Evolutionary conservation across 2,888 invertebrate genomes (phyloP), one percentile per base, ranked within the genome.

Genomic region (Bombylius discolor): DNA sequence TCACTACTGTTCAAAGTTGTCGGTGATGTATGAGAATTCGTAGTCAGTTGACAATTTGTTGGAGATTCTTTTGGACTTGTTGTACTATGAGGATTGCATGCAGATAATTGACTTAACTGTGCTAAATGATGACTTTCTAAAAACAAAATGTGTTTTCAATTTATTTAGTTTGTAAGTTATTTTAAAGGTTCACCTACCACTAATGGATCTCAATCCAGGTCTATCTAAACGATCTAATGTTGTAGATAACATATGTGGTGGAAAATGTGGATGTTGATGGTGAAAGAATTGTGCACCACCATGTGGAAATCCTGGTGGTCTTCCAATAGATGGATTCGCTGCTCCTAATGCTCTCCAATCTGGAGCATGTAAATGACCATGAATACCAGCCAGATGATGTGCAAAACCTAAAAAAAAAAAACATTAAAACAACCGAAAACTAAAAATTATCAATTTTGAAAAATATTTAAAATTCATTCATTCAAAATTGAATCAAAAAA

Each of bases 341-440:
- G 63, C 49, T 23, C 23, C 23, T 11, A 79, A 76, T 0, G 78
- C 76, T 63, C 81, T 79, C 73, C 85, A 81, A 50, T 84, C 84
- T 13, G 81, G 72, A 2, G 82, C 81, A 32, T 83, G 84, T 62
- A 81, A 77, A 11, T 80, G 77, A 1, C 82, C 81, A 11, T 84
- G 85, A 62, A 85, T 74, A 5, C 84, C 84, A 8, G 84, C 84
- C 60, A 86, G 68, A 69, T 86, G 87, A 66, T 87, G 87, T 1
- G 86, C 86, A 66, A 87, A 84, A 61, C 87, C 87, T 87, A 73
- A 2, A 73, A 14, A 12, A 23, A 23, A 23, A 23, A 23, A 23
- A 23, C 23, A 23, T 23, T 23, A 23, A n/a, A 23, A 23, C 23
- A 23, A 23, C 23, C 23, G 3, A 23, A 23, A 23, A 23, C 1